A percentile compares a stretch with the other conserved stretches of the same genome.
Conservation (phyloP, 1,140 invertebrate species). For the Ceratoteleas bidentatus region DNA sequence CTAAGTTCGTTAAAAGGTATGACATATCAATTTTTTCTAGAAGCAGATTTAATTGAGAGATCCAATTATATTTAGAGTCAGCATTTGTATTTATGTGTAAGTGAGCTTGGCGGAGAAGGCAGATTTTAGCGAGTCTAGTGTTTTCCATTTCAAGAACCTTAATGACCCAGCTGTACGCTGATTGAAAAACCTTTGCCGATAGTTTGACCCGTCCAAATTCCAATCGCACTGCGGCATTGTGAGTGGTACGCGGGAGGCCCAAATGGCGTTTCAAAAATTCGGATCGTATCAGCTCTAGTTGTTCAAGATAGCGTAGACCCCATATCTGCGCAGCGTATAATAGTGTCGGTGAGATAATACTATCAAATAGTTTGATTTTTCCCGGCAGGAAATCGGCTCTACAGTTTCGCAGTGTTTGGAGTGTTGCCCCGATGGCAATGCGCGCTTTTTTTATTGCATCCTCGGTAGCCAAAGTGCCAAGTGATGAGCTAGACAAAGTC, state of each 20-base stretch:
- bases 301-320: not conserved
- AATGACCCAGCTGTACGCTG: not conserved
- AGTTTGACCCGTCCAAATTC: not conserved
- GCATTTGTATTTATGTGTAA: not conserved
- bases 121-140: too few species aligned
- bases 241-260: not conserved
- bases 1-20: not conserved
- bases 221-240: not conserved
- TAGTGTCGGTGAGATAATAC: not conserved
- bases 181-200: not conserved
- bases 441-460: not conserved
- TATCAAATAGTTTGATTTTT: not conserved
- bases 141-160: not conserved
- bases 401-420: not conserved
- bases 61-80: not conserved
- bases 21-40: not conserved
- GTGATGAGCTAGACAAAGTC: not conserved
- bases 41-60: not conserved
- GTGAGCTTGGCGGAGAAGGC: too few species aligned
- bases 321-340: conserved; percentile 1
- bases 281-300: not conserved
- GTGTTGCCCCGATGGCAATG: not conserved
- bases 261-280: not conserved
- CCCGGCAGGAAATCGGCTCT: not conserved
- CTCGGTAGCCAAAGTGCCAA: not conserved